Conservation (phyloP, 2,113 vertebrate genomes). For the Perca fluviatilis region DNA sequence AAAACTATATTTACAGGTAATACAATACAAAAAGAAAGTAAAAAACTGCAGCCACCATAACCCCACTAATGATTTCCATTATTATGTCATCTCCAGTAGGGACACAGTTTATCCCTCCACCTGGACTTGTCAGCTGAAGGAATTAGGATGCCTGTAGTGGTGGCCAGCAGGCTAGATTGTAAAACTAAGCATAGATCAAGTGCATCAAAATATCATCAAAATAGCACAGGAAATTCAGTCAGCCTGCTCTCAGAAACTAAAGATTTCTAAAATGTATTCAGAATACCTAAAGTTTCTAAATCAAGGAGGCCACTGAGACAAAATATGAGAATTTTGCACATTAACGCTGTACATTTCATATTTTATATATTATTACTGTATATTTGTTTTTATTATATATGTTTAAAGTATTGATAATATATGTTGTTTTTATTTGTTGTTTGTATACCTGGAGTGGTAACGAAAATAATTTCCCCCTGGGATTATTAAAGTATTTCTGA, state of each 20-base stretch:
- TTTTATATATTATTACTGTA: too few relatives aligned
- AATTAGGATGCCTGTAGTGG: constrained; percentile 63
- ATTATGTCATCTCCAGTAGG: constrained; percentile 53
- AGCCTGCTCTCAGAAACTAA: neutral
- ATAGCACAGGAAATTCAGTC: constrained; percentile 23
- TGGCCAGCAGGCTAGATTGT: constrained; percentile 34
- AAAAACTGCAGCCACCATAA: constrained; percentile 7
- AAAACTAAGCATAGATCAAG: constrained; percentile 57
- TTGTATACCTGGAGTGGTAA: too few relatives aligned
- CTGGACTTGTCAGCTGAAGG: constrained; percentile 75
- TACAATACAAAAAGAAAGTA: neutral
- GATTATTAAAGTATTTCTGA: too few relatives aligned
- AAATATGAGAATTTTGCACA: too few relatives aligned
- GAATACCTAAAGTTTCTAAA: neutral
- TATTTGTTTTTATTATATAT: too few relatives aligned
- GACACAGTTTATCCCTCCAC: constrained; percentile 72
- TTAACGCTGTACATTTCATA: too few relatives aligned
- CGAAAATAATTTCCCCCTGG: too few relatives aligned
- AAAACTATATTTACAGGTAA: neutral
- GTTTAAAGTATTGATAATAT: too few relatives aligned
- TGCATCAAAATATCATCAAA: constrained; percentile 27
- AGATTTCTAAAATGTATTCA: neutral
- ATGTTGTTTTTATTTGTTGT: too few relatives aligned
- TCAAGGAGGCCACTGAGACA: neutral
- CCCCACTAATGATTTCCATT: constrained; percentile 37